These are phyloP conservation scores for Spodoptera litura DNA, from an alignment of 1,140 invertebrate species.

Conservation along the genomic window DNA sequence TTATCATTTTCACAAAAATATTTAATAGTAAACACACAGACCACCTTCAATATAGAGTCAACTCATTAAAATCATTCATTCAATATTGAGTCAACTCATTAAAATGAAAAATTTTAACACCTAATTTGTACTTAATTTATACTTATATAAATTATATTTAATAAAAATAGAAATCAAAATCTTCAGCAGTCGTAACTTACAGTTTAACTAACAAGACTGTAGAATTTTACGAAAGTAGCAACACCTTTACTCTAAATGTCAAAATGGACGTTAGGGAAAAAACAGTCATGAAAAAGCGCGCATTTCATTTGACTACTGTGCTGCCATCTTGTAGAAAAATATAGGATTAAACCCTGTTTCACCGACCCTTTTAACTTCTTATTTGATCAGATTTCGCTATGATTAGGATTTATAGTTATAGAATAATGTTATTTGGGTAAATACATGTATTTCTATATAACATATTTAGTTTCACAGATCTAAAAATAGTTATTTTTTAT, in stretches of 20 bases:
- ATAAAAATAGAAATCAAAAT: neutral
- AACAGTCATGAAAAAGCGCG: conserved; percentile 67
- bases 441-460: no score
- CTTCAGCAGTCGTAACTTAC: conserved; percentile 14
- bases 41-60: no score
- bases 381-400: neutral
- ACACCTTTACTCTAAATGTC: conserved; percentile 59
- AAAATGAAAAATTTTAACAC: no score
- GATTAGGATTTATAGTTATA: neutral
- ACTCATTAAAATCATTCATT: no score
- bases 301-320: conserved; percentile 57
- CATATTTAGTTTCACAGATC: no score
- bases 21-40: no score
- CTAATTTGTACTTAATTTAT: no score
- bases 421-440: neutral
- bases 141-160: no score
- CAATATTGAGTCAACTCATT: no score
- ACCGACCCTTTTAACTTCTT: conserved; percentile 3
- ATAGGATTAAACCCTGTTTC: conserved; percentile 45
- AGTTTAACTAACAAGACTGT: conserved; percentile 42
- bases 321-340: conserved; percentile 63
- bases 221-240: conserved; percentile 52
- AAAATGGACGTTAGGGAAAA: conserved; percentile 62
- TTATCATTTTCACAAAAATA: no score
- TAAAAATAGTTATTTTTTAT: neutral